Base-by-base conservation (phyloP, 2,888 invertebrate species). In the Drosophila hamatofila region DNA sequence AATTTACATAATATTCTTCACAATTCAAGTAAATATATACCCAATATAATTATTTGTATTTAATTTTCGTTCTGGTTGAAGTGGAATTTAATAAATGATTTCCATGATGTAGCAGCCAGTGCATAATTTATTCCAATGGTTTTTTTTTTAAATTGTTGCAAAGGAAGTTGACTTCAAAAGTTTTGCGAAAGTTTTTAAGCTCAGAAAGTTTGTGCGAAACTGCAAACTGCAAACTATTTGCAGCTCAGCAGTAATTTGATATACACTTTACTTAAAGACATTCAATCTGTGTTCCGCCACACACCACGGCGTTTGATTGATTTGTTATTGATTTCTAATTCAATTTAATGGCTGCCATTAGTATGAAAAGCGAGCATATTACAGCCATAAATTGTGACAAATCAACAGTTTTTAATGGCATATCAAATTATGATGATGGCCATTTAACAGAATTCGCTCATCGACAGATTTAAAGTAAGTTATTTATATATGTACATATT, bases 301-400 rank as follows among this genome's bases (percentile, higher is more conserved):
- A 25, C 51, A 39, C 54, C 77, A n/a, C 30, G 77, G 66, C 80
- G 72, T 66, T 76, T 77, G 77, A 77, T 71, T 61, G 66, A 72
- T 80, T 59, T 75, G 27, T 9, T 25, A 59, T 59, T 51, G 69
- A 76, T 55, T 65, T 70, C 74, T 75, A 62, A 11, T 9, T 9
- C 49, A 44, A 54, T 44, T 60, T 54, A 52, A 61, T 61, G 60
- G 41, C 46, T 11, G 44, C 2, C 60, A 59, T 49, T 56, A 51
- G 18, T n/a, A 14, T 11, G 16, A 12, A 23, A 37, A 33, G 4
- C 49, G 42, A 37, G 33, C 37, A 42, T 35, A 64, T 52, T 46
- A 21, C 18, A 14, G 27, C 25, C 46, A 56, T 76, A 52, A 56
- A 44, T 14, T 46, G 58, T 18, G n/a, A 39, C 59, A 56, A 60